These are phyloP conservation scores for Drosophila ezoana DNA, from an alignment of 2,888 invertebrate species.

Conservation along the genomic window DNA sequence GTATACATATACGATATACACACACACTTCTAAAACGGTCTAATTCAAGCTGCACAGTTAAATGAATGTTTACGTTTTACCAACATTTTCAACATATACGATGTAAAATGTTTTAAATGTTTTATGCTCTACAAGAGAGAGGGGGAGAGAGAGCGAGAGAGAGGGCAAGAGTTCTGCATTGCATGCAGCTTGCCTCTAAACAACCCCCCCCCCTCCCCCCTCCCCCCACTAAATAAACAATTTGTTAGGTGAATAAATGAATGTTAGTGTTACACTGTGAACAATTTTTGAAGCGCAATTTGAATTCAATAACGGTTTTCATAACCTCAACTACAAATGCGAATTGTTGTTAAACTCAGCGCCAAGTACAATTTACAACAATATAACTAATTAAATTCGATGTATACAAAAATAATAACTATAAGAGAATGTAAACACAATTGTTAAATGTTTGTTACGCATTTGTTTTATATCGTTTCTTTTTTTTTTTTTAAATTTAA, in stretches of 20 bases:
- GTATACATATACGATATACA: not conserved
- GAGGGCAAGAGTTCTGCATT: not conserved
- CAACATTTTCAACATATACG: constrained; percentile 14
- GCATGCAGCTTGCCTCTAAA: not conserved
- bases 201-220: no score
- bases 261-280: constrained; percentile 27
- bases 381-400: constrained; percentile 21
- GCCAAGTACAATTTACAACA: constrained; percentile 74
- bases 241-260: constrained; percentile 48
- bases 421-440: constrained; percentile 21
- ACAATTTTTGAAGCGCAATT: constrained; percentile 45
- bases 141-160: not conserved
- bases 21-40: constrained; percentile 33
- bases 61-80: constrained; percentile 37
- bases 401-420: constrained; percentile 24
- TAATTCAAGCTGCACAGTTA: constrained; percentile 41
- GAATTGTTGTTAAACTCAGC: constrained; percentile 39
- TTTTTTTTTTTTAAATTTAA: constrained; percentile 36
- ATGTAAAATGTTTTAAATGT: constrained; percentile 49
- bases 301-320: constrained; percentile 33
- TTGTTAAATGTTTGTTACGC: constrained; percentile 79
- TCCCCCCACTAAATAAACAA: no score
- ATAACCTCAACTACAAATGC: constrained; percentile 15
- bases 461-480: constrained; percentile 62
- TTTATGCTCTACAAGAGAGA: constrained; percentile 40